Percentiles rank a stretch among this genome's conserved stretches.
These are phyloP conservation scores for Neodiprion lecontei DNA, from an alignment of 1,140 invertebrate genomes.

Conservation along the genomic window DNA sequence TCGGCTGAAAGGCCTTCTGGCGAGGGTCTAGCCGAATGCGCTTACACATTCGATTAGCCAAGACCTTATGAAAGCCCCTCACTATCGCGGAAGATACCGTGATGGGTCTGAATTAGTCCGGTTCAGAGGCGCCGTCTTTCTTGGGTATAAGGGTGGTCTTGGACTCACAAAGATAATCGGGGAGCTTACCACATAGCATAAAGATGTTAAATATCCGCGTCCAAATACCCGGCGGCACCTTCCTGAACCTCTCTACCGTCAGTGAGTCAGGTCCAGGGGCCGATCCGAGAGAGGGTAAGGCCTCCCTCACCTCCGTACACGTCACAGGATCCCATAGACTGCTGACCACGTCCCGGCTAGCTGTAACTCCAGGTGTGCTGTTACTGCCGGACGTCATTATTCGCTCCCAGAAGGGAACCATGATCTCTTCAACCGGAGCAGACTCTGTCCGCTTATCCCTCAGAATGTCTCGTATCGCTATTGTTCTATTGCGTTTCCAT, in stretches of 20 bases:
- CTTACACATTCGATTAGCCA: too few relatives aligned
- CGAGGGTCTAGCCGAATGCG: slow-evolving; percentile 11
- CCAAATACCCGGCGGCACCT: background rate
- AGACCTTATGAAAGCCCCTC: too few relatives aligned
- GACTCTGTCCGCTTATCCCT: background rate
- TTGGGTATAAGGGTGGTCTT: too few relatives aligned
- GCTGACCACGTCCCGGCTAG: background rate
- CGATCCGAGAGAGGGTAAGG: background rate
- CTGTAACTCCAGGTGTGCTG: background rate
- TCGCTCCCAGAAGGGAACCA: background rate
- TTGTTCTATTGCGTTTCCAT: background rate
- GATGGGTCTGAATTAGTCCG: too few relatives aligned
- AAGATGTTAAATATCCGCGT: background rate
- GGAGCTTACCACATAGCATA: background rate
- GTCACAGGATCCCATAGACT: background rate
- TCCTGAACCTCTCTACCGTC: background rate
- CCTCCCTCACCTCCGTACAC: background rate
- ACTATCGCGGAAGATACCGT: too few relatives aligned
- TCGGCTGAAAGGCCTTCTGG: slow-evolving; percentile 19
- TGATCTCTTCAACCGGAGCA: background rate
- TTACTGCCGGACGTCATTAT: background rate
- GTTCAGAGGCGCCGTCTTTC: too few relatives aligned
- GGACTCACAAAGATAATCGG: background rate
- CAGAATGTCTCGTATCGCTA: background rate
- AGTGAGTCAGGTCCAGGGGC: background rate